phyloP scores from a whole-genome alignment of 2,113 vertebrate species.

The Cynocephalus volans region DNA sequence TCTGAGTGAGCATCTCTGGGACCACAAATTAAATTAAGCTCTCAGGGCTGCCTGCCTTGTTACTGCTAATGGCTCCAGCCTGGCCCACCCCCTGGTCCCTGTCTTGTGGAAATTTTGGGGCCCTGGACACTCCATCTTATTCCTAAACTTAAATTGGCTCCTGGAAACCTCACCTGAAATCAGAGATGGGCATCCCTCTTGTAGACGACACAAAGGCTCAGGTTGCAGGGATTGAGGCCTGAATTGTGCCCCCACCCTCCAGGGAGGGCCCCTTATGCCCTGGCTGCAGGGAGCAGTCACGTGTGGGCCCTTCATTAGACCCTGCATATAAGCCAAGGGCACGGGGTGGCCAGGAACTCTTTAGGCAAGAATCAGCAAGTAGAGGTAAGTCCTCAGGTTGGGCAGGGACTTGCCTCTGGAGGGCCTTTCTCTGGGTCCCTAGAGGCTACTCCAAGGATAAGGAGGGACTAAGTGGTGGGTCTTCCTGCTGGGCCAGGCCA shows the following conservation, averaged over 20 bases:
- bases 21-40: conserved; percentile 82
- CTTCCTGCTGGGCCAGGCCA: conserved; percentile 80
- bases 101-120: conserved; percentile 66
- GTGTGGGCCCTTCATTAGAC: conserved; percentile 76
- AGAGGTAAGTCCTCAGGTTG: conserved; percentile 73
- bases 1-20: conserved; percentile 60
- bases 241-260: neutral
- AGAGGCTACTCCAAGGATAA: neutral
- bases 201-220: conserved; percentile 19
- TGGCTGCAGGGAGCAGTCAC: conserved; percentile 68
- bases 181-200: conserved; percentile 3
- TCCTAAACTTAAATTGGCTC: conserved; percentile 66
- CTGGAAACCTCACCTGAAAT: conserved; percentile 36
- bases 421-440: neutral
- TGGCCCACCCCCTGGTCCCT: neutral
- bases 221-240: neutral
- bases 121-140: conserved; percentile 45
- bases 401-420: neutral
- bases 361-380: conserved; percentile 56
- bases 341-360: neutral
- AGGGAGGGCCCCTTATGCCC: conserved; percentile 13
- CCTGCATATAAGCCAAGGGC: conserved; percentile 74
- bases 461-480: conserved; percentile 48
- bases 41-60: conserved; percentile 69
- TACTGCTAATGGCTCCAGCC: conserved; percentile 74